Evolutionary conservation across 2,888 invertebrate species (phyloP).

Genomic region (Drosophila austrosaltans): DNA sequence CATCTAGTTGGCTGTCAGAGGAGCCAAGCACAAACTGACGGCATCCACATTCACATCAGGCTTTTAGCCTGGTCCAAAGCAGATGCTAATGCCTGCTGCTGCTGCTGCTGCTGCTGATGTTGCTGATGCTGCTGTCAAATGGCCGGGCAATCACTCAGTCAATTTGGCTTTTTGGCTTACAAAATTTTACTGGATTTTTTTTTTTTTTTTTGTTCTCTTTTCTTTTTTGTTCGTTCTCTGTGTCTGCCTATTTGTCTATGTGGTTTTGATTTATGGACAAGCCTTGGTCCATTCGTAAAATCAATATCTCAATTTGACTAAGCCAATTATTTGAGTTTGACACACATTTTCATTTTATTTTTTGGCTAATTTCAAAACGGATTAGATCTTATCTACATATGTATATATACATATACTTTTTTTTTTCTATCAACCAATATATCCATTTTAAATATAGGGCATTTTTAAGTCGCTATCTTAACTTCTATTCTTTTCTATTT

Average conservation of each 20-base stretch:
- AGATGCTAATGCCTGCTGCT: conserved; percentile 47
- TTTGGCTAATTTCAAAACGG: conserved; percentile 1
- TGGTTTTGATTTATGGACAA: conserved; percentile 66
- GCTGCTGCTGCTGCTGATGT: conserved; percentile 51
- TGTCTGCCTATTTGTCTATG: conserved; percentile 36
- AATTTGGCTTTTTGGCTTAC: conserved; percentile 67
- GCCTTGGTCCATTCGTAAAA: conserved; percentile 7
- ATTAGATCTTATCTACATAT: conserved; percentile 6
- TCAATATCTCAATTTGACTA: conserved; percentile 20
- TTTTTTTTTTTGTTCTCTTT: neutral
- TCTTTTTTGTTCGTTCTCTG: neutral
- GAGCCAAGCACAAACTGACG: conserved; percentile 3
- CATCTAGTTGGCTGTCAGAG: conserved; percentile 7
- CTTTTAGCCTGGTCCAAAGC: conserved; percentile 11
- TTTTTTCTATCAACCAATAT: neutral
- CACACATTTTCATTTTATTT: neutral
- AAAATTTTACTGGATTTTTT: conserved; percentile 27
- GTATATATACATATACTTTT: neutral
- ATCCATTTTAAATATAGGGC: neutral
- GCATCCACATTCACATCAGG: conserved; percentile 15
- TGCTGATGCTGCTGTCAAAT: conserved; percentile 56
- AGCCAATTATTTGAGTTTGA: conserved; percentile 14
- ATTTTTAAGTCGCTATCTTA: neutral
- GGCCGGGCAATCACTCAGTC: conserved; percentile 68
- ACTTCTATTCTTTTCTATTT: neutral